Base-by-base conservation (phyloP, 2,888 invertebrate species). In the Odontothrips loti region DNA sequence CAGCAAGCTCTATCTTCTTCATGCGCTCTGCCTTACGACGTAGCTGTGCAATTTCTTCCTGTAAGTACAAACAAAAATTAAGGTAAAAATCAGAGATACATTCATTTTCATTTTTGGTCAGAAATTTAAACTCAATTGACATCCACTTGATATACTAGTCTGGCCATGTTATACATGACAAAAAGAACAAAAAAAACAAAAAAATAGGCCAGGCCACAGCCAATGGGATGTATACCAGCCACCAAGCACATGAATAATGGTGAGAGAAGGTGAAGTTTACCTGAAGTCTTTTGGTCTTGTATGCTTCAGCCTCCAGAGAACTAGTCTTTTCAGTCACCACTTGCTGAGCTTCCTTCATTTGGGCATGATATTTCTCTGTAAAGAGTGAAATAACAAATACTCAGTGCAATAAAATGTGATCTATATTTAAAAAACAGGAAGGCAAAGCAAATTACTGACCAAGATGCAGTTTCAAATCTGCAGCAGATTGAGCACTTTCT, bases 291-390 rank as follows among this genome's bases (percentile, higher is more conserved):
- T 97, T 97, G 51, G 97, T 97, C 89, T 98, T 98, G 87, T 97
- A 98, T 0, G 96, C 96, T 88, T 98, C 98, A 0, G 97, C 97
- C 88, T 98, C 98, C 79, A 98, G 89, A 0, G 97, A 95, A 86
- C 95, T 95, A 0, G 98, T 98, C 88, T 99, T 99, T 87, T 99
- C 98, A 0, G 97, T 96, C 12, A 99, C 97, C 6, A 97, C 96
- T 86, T 95, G 95, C 86, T 98, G 98, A 2, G 97, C 97, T 87
- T 98, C 98, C 86, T 97, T 97, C 94, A 99, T 95, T 89, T 99
- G 98, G 11, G 97, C 94, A 88, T 97, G 97, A 87, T 98, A 98
- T 88, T 99, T 98, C 88, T 99, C 98, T 92, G 87, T 27, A 88
- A 86, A 82, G 63, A 82, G 84, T 81, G 83, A 75, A 83, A 81